phyloP scores from a whole-genome alignment of 1,140 invertebrate genomes.

The Brachionus koreanus region DNA sequence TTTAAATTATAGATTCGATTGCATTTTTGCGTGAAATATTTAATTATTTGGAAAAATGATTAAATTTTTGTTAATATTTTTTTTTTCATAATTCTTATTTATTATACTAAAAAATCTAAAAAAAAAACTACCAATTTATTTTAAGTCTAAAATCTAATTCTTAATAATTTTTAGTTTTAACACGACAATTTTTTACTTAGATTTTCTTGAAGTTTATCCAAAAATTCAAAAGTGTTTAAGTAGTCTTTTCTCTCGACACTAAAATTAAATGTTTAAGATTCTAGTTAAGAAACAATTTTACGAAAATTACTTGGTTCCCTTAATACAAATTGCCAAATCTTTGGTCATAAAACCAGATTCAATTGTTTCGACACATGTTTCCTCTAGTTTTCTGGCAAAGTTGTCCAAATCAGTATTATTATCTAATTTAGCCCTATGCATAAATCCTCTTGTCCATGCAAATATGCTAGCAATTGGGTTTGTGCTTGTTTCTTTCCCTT shows the following conservation, averaged over 20 bases:
- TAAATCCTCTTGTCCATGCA: constrained; percentile 87
- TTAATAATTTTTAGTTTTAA: background rate
- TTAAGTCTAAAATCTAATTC: background rate
- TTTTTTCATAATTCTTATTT: background rate
- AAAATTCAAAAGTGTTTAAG: constrained; percentile 93
- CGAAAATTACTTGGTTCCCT: constrained; percentile 63
- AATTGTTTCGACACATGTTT: constrained; percentile 87
- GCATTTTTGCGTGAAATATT: too few relatives aligned
- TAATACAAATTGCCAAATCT: constrained; percentile 95
- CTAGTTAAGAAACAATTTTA: background rate
- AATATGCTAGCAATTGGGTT: constrained; percentile 98
- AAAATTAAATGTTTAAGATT: constrained; percentile 45
- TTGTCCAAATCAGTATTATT: constrained; percentile 70
- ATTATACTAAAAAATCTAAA: background rate
- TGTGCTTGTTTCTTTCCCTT: constrained; percentile 86
- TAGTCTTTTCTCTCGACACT: constrained; percentile 78
- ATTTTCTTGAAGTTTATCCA: constrained; percentile 91
- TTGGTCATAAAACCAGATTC: constrained; percentile 95
- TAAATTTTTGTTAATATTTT: too few relatives aligned
- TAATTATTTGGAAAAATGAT: too few relatives aligned
- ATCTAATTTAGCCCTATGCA: constrained; percentile 87
- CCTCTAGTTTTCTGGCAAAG: constrained; percentile 78
- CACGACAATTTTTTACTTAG: constrained; percentile 66
- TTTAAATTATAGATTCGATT: too few relatives aligned
- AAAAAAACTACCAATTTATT: background rate